phyloP scores from a whole-genome alignment of 2,797 vertebrate species.

The Notoglanidium macrostoma region DNA sequence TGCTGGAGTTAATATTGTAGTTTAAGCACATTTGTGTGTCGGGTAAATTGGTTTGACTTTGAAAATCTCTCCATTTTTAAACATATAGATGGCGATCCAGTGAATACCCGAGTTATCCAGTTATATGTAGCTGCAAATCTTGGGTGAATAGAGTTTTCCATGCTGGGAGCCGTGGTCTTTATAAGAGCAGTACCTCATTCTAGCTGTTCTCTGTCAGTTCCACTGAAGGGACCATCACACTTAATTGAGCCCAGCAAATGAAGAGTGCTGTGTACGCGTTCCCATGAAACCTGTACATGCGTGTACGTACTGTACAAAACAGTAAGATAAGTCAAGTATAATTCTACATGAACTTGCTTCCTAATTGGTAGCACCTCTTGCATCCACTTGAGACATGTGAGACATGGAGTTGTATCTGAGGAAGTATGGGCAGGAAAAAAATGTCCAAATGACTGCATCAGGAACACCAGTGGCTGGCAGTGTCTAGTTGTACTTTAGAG shows the following conservation, averaged over 20 bases:
- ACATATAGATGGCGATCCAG: conserved; percentile 37
- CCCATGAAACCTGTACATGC: background rate
- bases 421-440: background rate
- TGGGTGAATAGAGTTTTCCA: conserved; percentile 48
- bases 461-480: background rate
- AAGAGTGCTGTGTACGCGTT: background rate
- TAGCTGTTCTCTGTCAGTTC: conserved; percentile 17
- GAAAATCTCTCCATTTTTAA: background rate
- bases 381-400: background rate
- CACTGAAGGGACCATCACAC: background rate
- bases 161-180: conserved; percentile 24
- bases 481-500: background rate
- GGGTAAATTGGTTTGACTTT: conserved; percentile 25
- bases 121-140: conserved; percentile 42
- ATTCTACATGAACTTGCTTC: background rate
- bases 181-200: conserved; percentile 12
- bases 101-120: conserved; percentile 31
- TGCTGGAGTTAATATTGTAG: background rate
- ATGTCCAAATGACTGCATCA: background rate
- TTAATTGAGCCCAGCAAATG: background rate
- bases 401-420: background rate
- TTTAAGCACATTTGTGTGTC: conserved; percentile 6
- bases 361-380: no score
- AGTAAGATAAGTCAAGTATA: background rate
- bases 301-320: background rate